Evolutionary conservation across 2,888 invertebrate species (phyloP).

Genomic region (Andrena fulva): DNA sequence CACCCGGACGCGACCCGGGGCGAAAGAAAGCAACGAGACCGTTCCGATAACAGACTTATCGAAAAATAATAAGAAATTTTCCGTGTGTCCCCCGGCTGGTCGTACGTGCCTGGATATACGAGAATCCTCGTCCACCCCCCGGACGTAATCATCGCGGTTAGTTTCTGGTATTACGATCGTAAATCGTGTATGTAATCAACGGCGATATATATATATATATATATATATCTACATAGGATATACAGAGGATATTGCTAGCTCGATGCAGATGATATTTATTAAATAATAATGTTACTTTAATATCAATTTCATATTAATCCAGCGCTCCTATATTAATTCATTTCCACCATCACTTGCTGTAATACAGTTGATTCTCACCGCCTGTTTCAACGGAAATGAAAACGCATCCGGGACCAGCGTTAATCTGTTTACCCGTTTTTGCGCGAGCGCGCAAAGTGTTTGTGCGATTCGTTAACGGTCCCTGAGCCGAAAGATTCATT

Average conservation of each 20-base stretch:
- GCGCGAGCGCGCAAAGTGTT: not conserved
- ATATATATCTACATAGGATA: too few species aligned
- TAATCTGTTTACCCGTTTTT: conserved; percentile 9
- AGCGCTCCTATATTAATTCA: conserved; percentile 44
- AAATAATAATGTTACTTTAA: conserved; percentile 46
- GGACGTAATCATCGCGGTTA: conserved; percentile 16
- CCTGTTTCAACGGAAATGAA: conserved; percentile 27
- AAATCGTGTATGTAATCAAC: not conserved
- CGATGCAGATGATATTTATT: conserved; percentile 42
- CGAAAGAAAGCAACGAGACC: conserved; percentile 23
- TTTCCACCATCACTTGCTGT: conserved; percentile 36
- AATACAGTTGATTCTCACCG: conserved; percentile 16
- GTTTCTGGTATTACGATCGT: conserved; percentile 22
- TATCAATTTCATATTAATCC: conserved; percentile 54
- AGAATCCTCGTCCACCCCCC: not conserved
- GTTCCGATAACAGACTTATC: conserved; percentile 24
- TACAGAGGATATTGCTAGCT: conserved; percentile 21
- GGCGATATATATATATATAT: too few species aligned
- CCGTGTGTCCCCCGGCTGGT: not conserved
- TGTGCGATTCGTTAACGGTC: conserved; percentile 2
- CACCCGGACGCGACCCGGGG: conserved; percentile 2
- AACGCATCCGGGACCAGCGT: conserved; percentile 11
- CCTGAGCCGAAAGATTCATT: conserved; percentile 25
- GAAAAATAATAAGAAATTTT: conserved; percentile 40
- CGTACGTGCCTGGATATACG: not conserved